Evolutionary conservation across 2,113 vertebrate genomes (phyloP).

Genomic region (Cyprinodon variegatus): DNA sequence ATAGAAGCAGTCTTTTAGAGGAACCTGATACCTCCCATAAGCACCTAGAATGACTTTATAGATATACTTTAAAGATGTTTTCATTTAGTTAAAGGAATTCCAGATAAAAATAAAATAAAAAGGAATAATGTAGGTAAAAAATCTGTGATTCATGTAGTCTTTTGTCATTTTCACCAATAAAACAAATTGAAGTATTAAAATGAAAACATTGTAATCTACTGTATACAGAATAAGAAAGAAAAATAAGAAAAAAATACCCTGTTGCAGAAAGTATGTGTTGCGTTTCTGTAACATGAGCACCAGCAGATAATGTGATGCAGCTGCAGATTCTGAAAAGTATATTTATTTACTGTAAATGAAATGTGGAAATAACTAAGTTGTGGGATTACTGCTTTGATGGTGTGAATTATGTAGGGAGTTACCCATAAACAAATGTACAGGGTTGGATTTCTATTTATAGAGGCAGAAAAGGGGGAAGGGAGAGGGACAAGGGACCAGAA

Average conservation of each 20-base stretch:
- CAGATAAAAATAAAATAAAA: not conserved
- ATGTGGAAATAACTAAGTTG: slow-evolving; percentile 40
- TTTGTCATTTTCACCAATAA: not conserved
- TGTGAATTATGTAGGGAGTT: slow-evolving; percentile 35
- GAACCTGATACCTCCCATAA: too few relatives aligned
- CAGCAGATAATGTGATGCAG: slow-evolving; percentile 7
- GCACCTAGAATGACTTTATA: too few relatives aligned
- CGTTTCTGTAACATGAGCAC: slow-evolving; percentile 18
- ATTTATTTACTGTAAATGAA: slow-evolving; percentile 33
- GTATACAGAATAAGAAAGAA: not conserved
- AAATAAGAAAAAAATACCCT: not conserved
- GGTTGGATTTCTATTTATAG: slow-evolving; percentile 50
- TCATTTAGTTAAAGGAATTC: too few relatives aligned
- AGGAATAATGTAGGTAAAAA: not conserved
- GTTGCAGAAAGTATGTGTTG: slow-evolving; percentile 1
- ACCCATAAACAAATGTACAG: slow-evolving; percentile 28
- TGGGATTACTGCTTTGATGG: slow-evolving; percentile 34
- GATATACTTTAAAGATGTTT: too few relatives aligned
- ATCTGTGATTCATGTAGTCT: not conserved
- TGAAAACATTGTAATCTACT: not conserved
- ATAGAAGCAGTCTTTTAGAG: too few relatives aligned
- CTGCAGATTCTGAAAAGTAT: slow-evolving; percentile 27
- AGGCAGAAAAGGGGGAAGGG: slow-evolving; percentile 1
- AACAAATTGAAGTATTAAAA: not conserved
- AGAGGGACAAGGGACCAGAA: slow-evolving; percentile 9